A percentile compares a stretch with the other conserved stretches of the same genome.
Evolutionary conservation across 1,140 invertebrate genomes (phyloP).

Genomic region (Drosophila littoralis): DNA sequence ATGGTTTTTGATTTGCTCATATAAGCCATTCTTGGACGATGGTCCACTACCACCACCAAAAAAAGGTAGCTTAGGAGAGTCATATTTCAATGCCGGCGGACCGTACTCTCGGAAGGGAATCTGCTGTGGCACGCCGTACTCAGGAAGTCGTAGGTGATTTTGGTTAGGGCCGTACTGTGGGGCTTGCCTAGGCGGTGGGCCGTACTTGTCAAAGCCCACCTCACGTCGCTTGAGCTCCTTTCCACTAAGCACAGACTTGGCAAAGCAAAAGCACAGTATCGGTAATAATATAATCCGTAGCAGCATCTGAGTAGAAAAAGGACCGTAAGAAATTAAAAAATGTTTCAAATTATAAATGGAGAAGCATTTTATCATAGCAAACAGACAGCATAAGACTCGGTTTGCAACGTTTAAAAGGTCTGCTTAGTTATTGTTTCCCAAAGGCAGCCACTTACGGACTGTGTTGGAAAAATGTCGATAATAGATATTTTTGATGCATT

Average conservation of each 20-base stretch:
- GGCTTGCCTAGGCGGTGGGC: constrained; percentile 69
- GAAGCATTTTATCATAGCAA: too few relatives aligned
- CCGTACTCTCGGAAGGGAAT: constrained; percentile 78
- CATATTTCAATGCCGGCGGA: constrained; percentile 74
- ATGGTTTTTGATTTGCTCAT: constrained; percentile 79
- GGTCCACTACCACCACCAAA: constrained; percentile 64
- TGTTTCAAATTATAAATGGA: too few relatives aligned
- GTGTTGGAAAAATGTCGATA: too few relatives aligned
- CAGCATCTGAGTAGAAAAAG: constrained; percentile 52
- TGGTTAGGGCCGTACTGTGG: constrained; percentile 84
- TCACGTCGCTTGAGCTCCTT: constrained; percentile 66
- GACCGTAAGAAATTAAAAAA: neutral
- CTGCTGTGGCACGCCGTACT: constrained; percentile 80
- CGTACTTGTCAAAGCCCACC: constrained; percentile 62
- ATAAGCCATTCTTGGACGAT: constrained; percentile 34
- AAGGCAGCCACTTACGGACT: too few relatives aligned
- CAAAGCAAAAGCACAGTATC: constrained; percentile 45
- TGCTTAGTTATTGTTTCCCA: too few relatives aligned
- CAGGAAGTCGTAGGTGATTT: constrained; percentile 80
- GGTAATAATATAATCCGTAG: constrained; percentile 46
- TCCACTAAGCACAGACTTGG: constrained; percentile 62
- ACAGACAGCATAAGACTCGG: too few relatives aligned
- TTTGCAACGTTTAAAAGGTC: too few relatives aligned
- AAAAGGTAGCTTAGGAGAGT: constrained; percentile 73
- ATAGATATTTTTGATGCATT: too few relatives aligned